Conservation (phyloP, 2,113 vertebrate genomes). For the Spea bombifrons region DNA sequence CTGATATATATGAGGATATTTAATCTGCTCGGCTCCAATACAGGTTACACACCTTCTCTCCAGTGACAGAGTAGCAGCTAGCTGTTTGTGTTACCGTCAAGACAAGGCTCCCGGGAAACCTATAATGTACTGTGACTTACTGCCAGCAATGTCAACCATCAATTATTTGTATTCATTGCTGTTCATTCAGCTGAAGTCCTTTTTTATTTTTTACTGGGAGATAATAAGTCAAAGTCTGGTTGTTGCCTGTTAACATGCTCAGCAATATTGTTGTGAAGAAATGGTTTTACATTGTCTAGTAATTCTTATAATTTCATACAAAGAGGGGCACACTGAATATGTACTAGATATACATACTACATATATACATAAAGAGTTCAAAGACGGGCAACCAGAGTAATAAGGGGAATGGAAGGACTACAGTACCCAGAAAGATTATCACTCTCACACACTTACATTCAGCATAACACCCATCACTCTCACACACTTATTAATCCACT, state of each 20-base stretch:
- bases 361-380: too few species aligned
- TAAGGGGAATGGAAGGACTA: too few species aligned
- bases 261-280: too few species aligned
- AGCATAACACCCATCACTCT: too few species aligned
- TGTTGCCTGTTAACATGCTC: neutral
- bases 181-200: neutral
- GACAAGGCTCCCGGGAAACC: constrained; percentile 35
- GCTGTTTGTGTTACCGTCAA: constrained; percentile 25
- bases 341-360: too few species aligned
- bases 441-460: too few species aligned
- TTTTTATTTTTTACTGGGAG: neutral
- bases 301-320: too few species aligned
- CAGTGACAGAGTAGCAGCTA: neutral
- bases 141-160: neutral
- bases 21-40: accelerated
- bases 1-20: neutral
- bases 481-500: too few species aligned
- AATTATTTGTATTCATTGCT: neutral
- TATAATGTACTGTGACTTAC: constrained; percentile 29
- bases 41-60: constrained; percentile 7
- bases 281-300: too few species aligned
- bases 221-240: neutral
- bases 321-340: too few species aligned
- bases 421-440: too few species aligned
- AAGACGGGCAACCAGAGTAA: too few species aligned